Percentiles rank a stretch among this genome's conserved stretches.
phyloP scores from a whole-genome alignment of 2,113 vertebrate genomes.

The Myodes glareolus region DNA sequence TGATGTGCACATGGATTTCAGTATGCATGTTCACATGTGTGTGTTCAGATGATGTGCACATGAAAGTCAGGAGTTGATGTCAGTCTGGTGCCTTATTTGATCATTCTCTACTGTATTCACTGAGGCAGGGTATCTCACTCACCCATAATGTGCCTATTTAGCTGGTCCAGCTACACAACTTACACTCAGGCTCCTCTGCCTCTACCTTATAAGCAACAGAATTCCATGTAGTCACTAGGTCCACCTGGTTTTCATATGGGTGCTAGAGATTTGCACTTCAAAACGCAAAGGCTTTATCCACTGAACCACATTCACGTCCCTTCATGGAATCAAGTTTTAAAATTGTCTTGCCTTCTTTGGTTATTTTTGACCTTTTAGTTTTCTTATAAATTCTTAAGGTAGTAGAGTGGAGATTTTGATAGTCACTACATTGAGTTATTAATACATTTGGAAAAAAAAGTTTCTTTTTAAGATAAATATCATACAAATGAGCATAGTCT shows the following conservation, averaged over 20 bases:
- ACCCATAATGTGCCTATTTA: not conserved
- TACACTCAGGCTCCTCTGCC: no score
- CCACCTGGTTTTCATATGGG: no score
- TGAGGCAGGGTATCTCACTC: not conserved
- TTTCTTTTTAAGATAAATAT: not conserved
- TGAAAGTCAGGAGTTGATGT: not conserved
- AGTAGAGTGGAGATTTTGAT: not conserved
- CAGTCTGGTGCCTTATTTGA: no score
- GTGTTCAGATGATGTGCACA: not conserved
- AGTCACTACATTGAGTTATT: not conserved
- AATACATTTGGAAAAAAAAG: not conserved
- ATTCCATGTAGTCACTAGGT: not conserved
- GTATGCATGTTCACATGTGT: not conserved
- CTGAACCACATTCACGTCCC: not conserved
- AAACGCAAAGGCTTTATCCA: not conserved
- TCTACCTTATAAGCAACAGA: not conserved
- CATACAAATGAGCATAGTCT: not conserved
- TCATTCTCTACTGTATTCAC: not conserved
- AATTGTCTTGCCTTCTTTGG: not conserved
- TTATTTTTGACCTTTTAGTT: not conserved
- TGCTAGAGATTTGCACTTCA: no score
- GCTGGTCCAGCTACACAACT: not conserved
- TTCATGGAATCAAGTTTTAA: not conserved
- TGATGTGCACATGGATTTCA: not conserved
- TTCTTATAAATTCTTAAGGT: constrained; percentile 1